Base-by-base conservation (phyloP, 1,140 invertebrate genomes). In the Lasioglossum albipes region DNA sequence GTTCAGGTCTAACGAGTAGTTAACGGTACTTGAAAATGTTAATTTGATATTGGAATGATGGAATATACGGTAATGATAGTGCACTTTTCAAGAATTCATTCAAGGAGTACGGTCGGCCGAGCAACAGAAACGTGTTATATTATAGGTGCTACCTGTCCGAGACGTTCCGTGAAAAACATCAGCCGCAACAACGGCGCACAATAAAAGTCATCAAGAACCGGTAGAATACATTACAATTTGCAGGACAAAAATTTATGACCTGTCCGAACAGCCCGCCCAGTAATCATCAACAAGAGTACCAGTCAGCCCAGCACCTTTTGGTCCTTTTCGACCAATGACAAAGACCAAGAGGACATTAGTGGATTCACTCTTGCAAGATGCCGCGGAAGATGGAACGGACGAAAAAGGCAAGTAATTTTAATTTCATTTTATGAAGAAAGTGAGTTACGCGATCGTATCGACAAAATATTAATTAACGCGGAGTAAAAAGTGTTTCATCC, bases 261-360 rank as follows among this genome's bases (percentile, higher is more conserved):
- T 70, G 73, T 82, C 83, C 74, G 36, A 64, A 18, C 45, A 66
- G 62, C 61, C 77, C 69, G 80, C 85, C 85, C 83, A 84, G 74
- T 66, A 77, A 86, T 86, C 85, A 86, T 84, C 74, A 67, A 62
- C 68, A 61, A 72, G 77, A 64, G 31, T 54, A 75, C 49, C 18
- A 27, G 20, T n/a, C 76, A 54, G 42, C 27, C 16, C 59, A 31
- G n/a, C 65, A 20, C 36, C 49, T 45, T 73, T 66, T 73, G 42
- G 42, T 49, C 62, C 5, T 64, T 54, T 54, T 54, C 31, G 41
- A 22, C 20, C 49, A 41, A 52, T 52, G 36, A 71, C 65, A 62
- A 65, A 75, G 66, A 80, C 80, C 82, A 42, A 79, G 66, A 65
- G 79, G 79, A 87, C 89, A 87, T 87, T 87, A 86, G 78, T 18